These are phyloP conservation scores for Mionectes olivaceus DNA, from an alignment of 2,797 vertebrate genomes.

Conservation along the genomic window DNA sequence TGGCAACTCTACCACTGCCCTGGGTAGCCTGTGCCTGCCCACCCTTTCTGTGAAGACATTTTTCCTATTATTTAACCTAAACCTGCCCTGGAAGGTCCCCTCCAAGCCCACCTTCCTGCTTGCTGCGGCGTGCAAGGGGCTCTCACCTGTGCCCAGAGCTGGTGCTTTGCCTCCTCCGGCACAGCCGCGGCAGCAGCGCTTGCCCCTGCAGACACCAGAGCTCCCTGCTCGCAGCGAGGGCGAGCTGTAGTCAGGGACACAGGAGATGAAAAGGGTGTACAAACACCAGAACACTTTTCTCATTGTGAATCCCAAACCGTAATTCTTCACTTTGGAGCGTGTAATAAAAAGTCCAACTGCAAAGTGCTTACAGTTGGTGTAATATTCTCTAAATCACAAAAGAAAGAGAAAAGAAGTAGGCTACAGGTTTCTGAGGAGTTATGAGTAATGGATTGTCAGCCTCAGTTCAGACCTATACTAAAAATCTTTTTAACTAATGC, in stretches of 20 bases:
- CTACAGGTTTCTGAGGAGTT: constrained; percentile 24
- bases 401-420: constrained; percentile 16
- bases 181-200: neutral
- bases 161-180: neutral
- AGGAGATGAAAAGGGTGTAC: neutral
- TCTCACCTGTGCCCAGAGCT: fast-evolving
- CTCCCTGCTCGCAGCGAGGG: neutral
- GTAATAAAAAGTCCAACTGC: constrained; percentile 52
- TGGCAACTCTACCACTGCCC: neutral
- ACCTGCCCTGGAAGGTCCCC: neutral
- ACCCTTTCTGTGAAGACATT: neutral
- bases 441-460: constrained; percentile 60
- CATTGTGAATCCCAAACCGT: neutral
- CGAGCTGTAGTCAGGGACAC: neutral
- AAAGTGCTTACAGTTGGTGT: constrained; percentile 36
- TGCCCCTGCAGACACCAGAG: fast-evolving
- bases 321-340: constrained; percentile 12
- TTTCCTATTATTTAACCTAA: neutral
- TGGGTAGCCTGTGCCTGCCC: neutral
- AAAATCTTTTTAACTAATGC: constrained; percentile 54
- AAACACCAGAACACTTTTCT: constrained; percentile 1
- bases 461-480: constrained; percentile 12
- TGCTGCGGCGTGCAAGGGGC: neutral
- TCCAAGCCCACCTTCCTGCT: neutral
- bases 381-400: constrained; percentile 55